Percentiles rank a stretch among this genome's conserved stretches.
Conservation (phyloP, 2,888 invertebrate genomes). For the Ectemnius cavifrons region DNA sequence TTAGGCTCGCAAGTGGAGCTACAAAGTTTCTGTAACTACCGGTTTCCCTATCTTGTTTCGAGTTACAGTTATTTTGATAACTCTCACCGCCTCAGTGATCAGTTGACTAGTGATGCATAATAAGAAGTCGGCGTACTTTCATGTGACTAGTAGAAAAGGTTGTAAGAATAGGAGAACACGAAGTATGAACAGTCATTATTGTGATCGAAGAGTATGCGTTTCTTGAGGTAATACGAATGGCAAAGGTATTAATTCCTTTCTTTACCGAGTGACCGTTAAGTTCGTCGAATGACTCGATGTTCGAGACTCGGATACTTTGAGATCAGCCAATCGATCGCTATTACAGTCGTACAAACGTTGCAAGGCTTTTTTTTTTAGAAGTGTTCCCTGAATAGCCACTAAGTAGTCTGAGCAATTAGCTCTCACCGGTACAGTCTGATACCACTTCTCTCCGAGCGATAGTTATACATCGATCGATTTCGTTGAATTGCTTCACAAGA, state of each 20-base stretch:
- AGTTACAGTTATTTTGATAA: too few relatives aligned
- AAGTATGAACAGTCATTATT: too few relatives aligned
- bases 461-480: background rate
- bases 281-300: background rate
- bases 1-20: too few relatives aligned
- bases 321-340: background rate
- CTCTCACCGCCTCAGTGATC: too few relatives aligned
- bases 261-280: background rate
- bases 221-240: too few relatives aligned
- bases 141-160: too few relatives aligned
- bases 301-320: background rate
- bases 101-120: too few relatives aligned
- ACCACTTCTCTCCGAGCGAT: background rate
- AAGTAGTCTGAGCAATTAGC: constrained; percentile 2
- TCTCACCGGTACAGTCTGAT: background rate
- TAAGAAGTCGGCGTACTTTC: too few relatives aligned
- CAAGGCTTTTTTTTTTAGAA: background rate
- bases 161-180: too few relatives aligned
- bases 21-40: too few relatives aligned
- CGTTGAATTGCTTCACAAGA: background rate
- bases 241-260: background rate
- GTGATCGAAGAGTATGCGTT: too few relatives aligned
- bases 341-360: background rate
- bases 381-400: background rate
- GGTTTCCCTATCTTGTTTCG: too few relatives aligned